Conservation (phyloP, 1,140 invertebrate species). For the Megalopta genalis region DNA sequence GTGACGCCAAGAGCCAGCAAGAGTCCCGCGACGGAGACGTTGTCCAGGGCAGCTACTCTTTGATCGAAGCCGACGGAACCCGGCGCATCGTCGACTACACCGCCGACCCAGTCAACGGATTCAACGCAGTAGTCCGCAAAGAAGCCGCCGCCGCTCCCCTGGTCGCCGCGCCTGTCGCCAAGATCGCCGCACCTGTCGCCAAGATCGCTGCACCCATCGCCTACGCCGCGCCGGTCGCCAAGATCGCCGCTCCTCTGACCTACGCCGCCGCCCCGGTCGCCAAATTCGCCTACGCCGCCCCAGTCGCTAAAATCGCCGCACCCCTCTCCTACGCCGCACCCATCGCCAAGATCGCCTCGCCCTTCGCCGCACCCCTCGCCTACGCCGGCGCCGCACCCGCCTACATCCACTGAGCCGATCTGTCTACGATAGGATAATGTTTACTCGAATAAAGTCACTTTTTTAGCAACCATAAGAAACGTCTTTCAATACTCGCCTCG, state of each 20-base stretch:
- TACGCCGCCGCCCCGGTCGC: slow-evolving; percentile 48
- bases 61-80: slow-evolving; percentile 82
- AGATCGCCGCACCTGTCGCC: slow-evolving; percentile 57
- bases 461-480: slow-evolving; percentile 49
- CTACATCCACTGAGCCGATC: slow-evolving; percentile 29
- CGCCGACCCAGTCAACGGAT: slow-evolving; percentile 81
- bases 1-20: slow-evolving; percentile 81
- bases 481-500: too few relatives aligned
- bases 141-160: slow-evolving; percentile 73
- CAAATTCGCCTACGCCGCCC: slow-evolving; percentile 29
- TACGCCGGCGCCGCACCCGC: slow-evolving; percentile 35
- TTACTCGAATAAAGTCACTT: slow-evolving; percentile 22
- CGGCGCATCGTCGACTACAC: slow-evolving; percentile 81
- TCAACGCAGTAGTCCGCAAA: slow-evolving; percentile 82
- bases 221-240: slow-evolving; percentile 45
- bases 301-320: slow-evolving; percentile 43
- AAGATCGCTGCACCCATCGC: slow-evolving; percentile 56
- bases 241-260: slow-evolving; percentile 30
- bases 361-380: slow-evolving; percentile 20
- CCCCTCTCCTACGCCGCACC: slow-evolving; percentile 34
- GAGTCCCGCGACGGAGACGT: slow-evolving; percentile 81
- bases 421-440: not conserved
- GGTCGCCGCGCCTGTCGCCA: slow-evolving; percentile 56
- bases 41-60: slow-evolving; percentile 81
- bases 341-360: slow-evolving; percentile 14